A percentile compares a stretch with the other conserved stretches of the same genome.
Evolutionary conservation across 2,888 invertebrate species (phyloP).

Genomic region (Drosophila nigritarsus): DNA sequence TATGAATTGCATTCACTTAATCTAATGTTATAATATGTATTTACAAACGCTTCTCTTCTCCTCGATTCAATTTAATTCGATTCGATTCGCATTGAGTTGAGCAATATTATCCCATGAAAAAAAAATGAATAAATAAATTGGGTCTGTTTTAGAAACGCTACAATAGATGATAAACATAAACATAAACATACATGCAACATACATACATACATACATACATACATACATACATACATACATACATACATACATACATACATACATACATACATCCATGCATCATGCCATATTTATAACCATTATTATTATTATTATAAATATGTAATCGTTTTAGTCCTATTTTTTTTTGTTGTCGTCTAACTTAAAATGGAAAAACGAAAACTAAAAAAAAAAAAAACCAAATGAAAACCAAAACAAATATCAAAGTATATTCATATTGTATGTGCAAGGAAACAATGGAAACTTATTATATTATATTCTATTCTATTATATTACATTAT

Average conservation of each 20-base stretch:
- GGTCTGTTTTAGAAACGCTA: conserved; percentile 44
- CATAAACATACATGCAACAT: too few relatives aligned
- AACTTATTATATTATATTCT: conserved; percentile 70
- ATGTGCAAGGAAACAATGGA: conserved; percentile 66
- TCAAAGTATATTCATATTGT: conserved; percentile 73
- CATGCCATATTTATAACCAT: conserved; percentile 54
- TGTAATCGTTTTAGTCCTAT: conserved; percentile 49
- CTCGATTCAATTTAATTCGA: conserved; percentile 62
- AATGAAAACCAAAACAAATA: conserved; percentile 14
- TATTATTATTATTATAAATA: conserved; percentile 55
- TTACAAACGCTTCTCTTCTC: conserved; percentile 45
- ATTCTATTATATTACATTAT: conserved; percentile 76
- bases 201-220: too few relatives aligned
- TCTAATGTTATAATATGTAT: conserved; percentile 50
- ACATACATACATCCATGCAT: conserved; percentile 16
- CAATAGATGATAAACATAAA: conserved; percentile 34
- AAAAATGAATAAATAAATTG: background rate
- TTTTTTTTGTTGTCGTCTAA: conserved; percentile 70
- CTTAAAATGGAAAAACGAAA: conserved; percentile 40
- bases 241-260: background rate
- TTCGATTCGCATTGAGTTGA: conserved; percentile 65
- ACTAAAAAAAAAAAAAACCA: conserved; percentile 4
- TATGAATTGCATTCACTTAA: conserved; percentile 59
- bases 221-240: conserved; percentile 21
- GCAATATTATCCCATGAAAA: conserved; percentile 5